These are phyloP conservation scores for Lethrus apterus DNA, from an alignment of 1,140 invertebrate genomes.

Conservation along the genomic window DNA sequence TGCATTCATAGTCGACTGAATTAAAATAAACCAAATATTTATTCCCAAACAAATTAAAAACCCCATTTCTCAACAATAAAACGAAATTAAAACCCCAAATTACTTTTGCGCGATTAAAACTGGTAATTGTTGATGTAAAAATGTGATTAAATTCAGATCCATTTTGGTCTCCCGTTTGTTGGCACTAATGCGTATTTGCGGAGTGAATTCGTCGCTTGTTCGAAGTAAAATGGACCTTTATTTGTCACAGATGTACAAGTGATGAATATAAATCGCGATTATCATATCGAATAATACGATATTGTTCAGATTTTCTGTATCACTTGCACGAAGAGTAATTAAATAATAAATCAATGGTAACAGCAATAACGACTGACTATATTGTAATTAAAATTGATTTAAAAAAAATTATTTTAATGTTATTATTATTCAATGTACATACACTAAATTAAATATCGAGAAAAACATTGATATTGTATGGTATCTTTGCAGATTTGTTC, in stretches of 20 bases:
- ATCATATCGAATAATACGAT: no score
- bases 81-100: constrained; percentile 29
- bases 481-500: no score
- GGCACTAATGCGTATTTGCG: constrained; percentile 26
- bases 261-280: no score
- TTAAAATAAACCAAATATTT: constrained; percentile 29
- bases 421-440: no score
- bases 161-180: constrained; percentile 20
- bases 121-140: constrained; percentile 28
- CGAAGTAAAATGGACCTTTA: neutral
- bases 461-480: no score
- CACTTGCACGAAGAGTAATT: no score
- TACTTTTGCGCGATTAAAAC: constrained; percentile 29
- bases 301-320: no score
- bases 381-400: no score
- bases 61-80: constrained; percentile 22
- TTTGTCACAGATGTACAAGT: constrained; percentile 15
- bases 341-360: no score
- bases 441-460: no score
- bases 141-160: constrained; percentile 30
- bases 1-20: neutral
- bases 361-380: no score
- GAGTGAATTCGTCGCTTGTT: constrained; percentile 6
- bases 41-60: constrained; percentile 30
- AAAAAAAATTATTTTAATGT: no score